Evolutionary conservation across 23 tunicate genomes (phyloP), one percentile per base, ranked within the genome.

Genomic region (Oikopleura dioica): DNA sequence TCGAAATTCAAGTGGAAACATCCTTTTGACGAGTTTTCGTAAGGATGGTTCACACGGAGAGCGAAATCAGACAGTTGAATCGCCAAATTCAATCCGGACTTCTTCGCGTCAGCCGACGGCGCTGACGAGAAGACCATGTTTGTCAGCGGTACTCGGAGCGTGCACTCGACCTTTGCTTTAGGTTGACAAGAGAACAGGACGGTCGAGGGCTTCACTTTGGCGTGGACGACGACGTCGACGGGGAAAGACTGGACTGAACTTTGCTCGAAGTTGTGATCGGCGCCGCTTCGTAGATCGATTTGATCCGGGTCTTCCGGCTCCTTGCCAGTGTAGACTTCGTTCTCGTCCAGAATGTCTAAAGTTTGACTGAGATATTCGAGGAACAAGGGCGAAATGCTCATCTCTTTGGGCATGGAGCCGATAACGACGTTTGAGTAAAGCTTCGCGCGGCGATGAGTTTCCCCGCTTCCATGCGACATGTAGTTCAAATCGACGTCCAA

Each of bases 341-440:
- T 16, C 21, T 44, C 55, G 55, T 44, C 55, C 16, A 44, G 55
- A 9, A 44, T 9, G 21, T 78, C 75, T 1, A 91, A 68, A 1
- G 88, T 85, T 80, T 85, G 92, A 75, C 85, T 91, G 80, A 91
- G 69, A 63, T 82, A 91, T 69, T 91, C 97, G 26, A 91, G 82
- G 81, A 91, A 78, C 78, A 78, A 81, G 0, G 97, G 97, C 67
- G 85, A 80, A 76, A 91, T 91, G 44, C 80, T 78, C 83, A 78
- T 91, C 76, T 91, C 88, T 44, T 44, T 44, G 55, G 55, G 55
- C 55, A 44, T 44, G 9, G 55, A 44, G 9, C 55, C 55, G 16
- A 44, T 9, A 44, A 44, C 21, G 16, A 44, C 55, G 21, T 44
- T 44, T 21, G 55, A 44, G 16, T 9, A 44, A 44, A 44, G 55